phyloP scores from a whole-genome alignment of 2,888 invertebrate genomes.

The Yponomeuta malinellus region DNA sequence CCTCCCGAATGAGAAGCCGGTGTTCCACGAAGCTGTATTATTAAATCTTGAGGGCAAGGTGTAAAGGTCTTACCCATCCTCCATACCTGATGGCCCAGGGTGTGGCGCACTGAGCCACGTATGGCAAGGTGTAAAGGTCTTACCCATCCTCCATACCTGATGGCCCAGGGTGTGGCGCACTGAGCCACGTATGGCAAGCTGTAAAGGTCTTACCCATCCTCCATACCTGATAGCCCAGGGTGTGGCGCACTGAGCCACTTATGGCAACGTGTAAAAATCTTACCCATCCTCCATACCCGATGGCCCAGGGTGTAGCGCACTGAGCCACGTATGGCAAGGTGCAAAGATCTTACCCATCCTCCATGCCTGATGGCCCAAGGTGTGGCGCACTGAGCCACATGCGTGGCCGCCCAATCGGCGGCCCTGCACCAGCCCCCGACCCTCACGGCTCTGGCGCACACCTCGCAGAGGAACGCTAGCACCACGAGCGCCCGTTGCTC shows the following conservation, averaged over 20 bases:
- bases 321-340: slow-evolving; percentile 58
- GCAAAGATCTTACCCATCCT: slow-evolving; percentile 68
- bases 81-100: no score
- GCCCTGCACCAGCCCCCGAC: slow-evolving; percentile 72
- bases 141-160: slow-evolving; percentile 76
- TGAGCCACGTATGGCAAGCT: slow-evolving; percentile 57
- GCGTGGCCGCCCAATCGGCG: slow-evolving; percentile 73
- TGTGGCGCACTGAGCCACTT: no score
- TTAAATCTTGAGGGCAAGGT: no score
- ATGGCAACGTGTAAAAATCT: slow-evolving; percentile 23
- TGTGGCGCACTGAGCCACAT: slow-evolving; percentile 72
- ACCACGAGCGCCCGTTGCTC: slow-evolving; percentile 74
- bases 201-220: no score
- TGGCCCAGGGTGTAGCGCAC: slow-evolving; percentile 74
- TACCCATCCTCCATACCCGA: slow-evolving; percentile 76
- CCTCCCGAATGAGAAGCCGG: no score
- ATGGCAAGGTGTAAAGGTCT: slow-evolving; percentile 23
- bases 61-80: no score
- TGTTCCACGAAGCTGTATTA: no score
- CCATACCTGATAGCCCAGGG: no score
- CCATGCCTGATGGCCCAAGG: slow-evolving; percentile 75
- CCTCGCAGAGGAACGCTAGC: slow-evolving; percentile 74
- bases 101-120: no score
- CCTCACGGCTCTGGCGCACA: slow-evolving; percentile 65
- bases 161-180: slow-evolving; percentile 74